These are phyloP conservation scores for Eurosta solidaginis DNA, from an alignment of 1,140 invertebrate genomes.

Conservation along the genomic window DNA sequence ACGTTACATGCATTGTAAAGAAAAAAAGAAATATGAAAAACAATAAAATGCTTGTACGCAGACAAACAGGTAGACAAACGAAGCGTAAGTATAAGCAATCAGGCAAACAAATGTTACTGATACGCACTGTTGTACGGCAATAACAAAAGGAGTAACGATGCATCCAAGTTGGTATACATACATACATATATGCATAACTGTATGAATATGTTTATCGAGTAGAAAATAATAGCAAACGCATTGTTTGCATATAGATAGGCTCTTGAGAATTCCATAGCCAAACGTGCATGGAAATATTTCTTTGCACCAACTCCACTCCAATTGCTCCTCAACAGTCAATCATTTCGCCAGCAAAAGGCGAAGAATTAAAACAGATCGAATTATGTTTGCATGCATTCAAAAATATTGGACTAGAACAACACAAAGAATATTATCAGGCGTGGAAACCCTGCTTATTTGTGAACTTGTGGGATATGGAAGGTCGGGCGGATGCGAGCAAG, in stretches of 20 bases:
- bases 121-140: not conserved
- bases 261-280: conserved; percentile 13
- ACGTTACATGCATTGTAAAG: not conserved
- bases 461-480: not conserved
- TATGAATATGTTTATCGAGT: not conserved
- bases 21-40: not conserved
- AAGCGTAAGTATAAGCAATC: not conserved
- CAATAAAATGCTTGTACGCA: not conserved
- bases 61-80: not conserved
- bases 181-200: not conserved
- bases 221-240: conserved; percentile 13
- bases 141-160: conserved; percentile 22
- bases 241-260: conserved; percentile 4
- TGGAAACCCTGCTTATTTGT: not conserved
- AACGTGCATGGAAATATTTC: not conserved
- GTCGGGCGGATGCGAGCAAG: not conserved
- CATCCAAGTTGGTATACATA: not conserved
- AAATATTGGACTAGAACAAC: not conserved
- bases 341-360: not conserved
- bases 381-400: not conserved
- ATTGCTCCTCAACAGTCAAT: no score
- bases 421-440: conserved; percentile 15
- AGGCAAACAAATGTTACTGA: conserved; percentile 1
- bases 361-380: not conserved
- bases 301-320: not conserved